phyloP scores from a whole-genome alignment of 35 echinoderm and acorn worm genomes.

The Heliocidaris tuberculata region DNA sequence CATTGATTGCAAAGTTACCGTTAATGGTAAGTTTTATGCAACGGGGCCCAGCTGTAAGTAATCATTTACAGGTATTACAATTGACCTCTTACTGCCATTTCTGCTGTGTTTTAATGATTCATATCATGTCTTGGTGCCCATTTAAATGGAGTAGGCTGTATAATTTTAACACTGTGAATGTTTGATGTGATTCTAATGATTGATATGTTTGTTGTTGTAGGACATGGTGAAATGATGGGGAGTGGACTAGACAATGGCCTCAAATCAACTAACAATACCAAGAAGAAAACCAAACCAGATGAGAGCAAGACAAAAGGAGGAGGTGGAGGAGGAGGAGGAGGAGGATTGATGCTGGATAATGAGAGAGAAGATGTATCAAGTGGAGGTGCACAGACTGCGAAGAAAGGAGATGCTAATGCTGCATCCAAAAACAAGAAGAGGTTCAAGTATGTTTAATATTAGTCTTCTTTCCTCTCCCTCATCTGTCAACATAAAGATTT shows the following conservation, averaged over 20 bases:
- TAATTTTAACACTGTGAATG: not conserved
- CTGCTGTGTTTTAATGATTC: not conserved
- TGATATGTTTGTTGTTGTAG: not conserved
- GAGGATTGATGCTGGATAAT: conserved; percentile 37
- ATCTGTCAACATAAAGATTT: not conserved
- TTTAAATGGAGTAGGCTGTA: not conserved
- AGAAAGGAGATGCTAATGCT: conserved; percentile 31
- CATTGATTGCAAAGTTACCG: too few species aligned
- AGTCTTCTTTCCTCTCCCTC: not conserved
- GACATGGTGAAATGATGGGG: conserved; percentile 53
- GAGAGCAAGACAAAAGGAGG: conserved; percentile 56
- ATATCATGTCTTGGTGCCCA: not conserved
- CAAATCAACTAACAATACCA: conserved; percentile 44
- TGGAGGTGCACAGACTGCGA: not conserved
- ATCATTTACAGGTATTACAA: not conserved
- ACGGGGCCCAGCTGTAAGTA: too few species aligned
- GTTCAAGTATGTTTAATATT: conserved; percentile 30
- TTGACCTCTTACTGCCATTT: not conserved
- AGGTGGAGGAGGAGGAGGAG: conserved; percentile 14
- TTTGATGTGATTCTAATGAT: not conserved
- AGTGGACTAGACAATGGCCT: conserved; percentile 55
- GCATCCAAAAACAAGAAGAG: conserved; percentile 59
- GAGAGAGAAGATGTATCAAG: conserved; percentile 26
- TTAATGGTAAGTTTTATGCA: too few species aligned
- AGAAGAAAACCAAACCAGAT: conserved; percentile 64